Base-by-base conservation (phyloP, 2,797 vertebrate genomes). In the Helicolenus hilgendorfi region DNA sequence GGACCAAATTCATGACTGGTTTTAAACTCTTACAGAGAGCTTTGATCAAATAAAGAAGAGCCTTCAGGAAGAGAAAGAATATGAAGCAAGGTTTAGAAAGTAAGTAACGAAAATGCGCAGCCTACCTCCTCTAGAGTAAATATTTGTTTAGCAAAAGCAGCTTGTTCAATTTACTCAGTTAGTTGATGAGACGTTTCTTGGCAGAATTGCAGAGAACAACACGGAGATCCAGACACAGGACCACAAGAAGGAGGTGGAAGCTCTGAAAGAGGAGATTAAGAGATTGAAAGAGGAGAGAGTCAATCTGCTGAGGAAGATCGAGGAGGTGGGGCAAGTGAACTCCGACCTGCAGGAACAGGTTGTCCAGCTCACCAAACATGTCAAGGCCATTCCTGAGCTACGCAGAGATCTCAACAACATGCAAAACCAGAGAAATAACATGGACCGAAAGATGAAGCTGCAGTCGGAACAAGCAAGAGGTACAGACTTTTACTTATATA, bases 141-240 rank as follows among this genome's bases (percentile, higher is more conserved):
- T 15, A 15, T 26, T 60, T 73, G 15, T 70, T 63, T 55, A 14
- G 11, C 24, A 5, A 29, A 22, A 76, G 7, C 36, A 11, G 5
- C 35, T 20, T 77, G 1, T 70, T 60, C 9, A 31, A 1, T 33
- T 77, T 55, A 27, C 20, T 33, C 24, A 31, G 22, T 41, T 29
- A 11, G 10, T 15, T 86, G 2, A 91, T 31, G n/a, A 70, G 9
- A 31, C 33, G 11, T 31, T 82, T 77, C 20, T 73, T 15, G 45
- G 35, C 89, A 99, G 99, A 84, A 97, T 98, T 65, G 98, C 98
- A 49, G 99, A 99, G 96, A 98, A 98, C 93, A 98, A 96, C 84
- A 96, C 96, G 81, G 98, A 98, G 71, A 97, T 98, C 83, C 98
- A 98, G 95, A 98, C 95, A 24, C 97, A 97, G 71, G 98, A 98